These are phyloP conservation scores for Halcyon chelicuti DNA, from an alignment of 2,797 vertebrate genomes.

Conservation along the genomic window DNA sequence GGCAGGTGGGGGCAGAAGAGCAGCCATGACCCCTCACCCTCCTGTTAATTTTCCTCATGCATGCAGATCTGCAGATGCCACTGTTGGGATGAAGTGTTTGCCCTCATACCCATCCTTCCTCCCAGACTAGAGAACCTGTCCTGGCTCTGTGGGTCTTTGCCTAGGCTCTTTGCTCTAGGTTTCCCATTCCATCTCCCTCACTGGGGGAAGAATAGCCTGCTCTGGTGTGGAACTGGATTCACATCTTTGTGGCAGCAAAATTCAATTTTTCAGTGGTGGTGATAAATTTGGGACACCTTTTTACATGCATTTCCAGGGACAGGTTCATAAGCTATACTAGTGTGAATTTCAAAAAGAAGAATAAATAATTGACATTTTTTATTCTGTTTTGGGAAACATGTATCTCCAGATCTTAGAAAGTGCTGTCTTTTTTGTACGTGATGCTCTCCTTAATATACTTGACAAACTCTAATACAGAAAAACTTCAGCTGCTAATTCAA, in stretches of 20 bases:
- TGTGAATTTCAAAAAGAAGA: neutral
- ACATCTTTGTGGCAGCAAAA: neutral
- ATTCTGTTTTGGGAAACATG: neutral
- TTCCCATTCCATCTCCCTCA: neutral
- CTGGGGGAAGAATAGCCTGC: neutral
- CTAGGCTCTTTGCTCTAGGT: neutral
- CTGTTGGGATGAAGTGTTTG: fast-evolving
- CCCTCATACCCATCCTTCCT: neutral
- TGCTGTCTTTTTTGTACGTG: neutral
- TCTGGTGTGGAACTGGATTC: neutral
- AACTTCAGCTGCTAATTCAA: slow-evolving; percentile 57
- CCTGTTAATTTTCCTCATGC: neutral
- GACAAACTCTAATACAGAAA: slow-evolving; percentile 1
- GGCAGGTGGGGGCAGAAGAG: neutral
- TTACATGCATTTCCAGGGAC: neutral
- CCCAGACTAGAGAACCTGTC: fast-evolving
- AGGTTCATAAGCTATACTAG: neutral
- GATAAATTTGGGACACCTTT: neutral
- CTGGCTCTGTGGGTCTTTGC: neutral
- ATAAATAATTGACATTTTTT: neutral
- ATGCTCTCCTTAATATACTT: neutral
- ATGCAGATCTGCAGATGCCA: neutral
- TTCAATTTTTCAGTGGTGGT: neutral
- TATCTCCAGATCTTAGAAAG: neutral
- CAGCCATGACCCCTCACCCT: neutral